Evolutionary conservation across 2,113 vertebrate species (phyloP).

Genomic region (Puma concolor): DNA sequence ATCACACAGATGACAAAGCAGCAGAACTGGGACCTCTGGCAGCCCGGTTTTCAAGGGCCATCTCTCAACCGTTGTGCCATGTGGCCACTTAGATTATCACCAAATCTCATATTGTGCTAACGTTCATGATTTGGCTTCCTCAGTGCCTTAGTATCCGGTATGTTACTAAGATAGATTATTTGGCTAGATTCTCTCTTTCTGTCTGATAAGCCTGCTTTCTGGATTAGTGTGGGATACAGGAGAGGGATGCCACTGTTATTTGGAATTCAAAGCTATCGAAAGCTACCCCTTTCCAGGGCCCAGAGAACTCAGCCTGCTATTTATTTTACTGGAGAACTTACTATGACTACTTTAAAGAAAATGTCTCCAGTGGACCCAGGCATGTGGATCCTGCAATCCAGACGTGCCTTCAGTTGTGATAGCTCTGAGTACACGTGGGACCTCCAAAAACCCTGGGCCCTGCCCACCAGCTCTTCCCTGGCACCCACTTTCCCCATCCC

Average conservation of each 20-base stretch:
- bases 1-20: neutral
- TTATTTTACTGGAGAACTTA: neutral
- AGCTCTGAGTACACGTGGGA: neutral
- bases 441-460: neutral
- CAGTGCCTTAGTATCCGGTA: neutral
- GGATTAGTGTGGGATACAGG: neutral
- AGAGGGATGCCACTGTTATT: neutral
- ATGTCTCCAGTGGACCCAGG: neutral
- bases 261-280: neutral
- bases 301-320: neutral
- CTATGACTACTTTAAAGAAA: neutral
- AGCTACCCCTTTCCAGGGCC: neutral
- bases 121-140: neutral
- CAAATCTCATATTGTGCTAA: neutral
- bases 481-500: neutral
- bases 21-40: neutral
- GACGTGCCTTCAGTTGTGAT: neutral
- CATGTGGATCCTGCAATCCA: neutral
- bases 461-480: neutral
- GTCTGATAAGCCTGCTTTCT: neutral
- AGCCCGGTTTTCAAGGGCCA: neutral
- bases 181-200: neutral
- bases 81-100: neutral
- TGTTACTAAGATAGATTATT: neutral
- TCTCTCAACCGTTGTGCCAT: neutral